phyloP scores from a whole-genome alignment of 1,140 invertebrate species.

The Tetramorium parvispinum region DNA sequence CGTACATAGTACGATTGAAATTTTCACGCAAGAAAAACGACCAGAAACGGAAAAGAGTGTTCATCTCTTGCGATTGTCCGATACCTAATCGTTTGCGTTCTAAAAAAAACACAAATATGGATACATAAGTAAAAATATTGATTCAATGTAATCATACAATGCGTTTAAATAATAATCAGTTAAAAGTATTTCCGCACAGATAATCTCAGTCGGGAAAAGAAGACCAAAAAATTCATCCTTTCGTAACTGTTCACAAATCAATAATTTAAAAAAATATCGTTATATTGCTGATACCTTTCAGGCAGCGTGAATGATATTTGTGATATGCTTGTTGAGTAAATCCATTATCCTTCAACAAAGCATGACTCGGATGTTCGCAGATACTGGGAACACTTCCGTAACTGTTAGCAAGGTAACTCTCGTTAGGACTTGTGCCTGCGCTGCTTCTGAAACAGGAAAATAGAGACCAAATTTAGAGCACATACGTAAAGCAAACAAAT shows the following conservation, averaged over 20 bases:
- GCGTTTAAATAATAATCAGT: conserved; percentile 66
- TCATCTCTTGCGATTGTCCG: conserved; percentile 98
- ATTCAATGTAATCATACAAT: background rate
- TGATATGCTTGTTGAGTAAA: conserved; percentile 99
- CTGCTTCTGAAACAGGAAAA: conserved; percentile 87
- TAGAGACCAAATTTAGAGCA: background rate
- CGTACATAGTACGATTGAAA: conserved; percentile 99
- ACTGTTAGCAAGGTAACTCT: conserved; percentile 88
- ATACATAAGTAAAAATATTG: conserved; percentile 24
- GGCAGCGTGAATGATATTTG: conserved; percentile 96
- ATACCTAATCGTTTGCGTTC: conserved; percentile 96
- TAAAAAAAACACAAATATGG: conserved; percentile 83
- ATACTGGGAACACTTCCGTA: conserved; percentile 93
- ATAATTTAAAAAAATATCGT: conserved; percentile 24
- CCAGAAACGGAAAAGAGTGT: conserved; percentile 99
- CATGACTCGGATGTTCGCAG: conserved; percentile 97
- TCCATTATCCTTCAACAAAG: conserved; percentile 97
- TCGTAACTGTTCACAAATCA: background rate
- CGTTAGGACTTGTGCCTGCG: conserved; percentile 90
- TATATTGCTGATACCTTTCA: conserved; percentile 89
- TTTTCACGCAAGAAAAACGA: conserved; percentile 99
- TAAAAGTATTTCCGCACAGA: conserved; percentile 69
- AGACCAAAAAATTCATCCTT: conserved; percentile 83
- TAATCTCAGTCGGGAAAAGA: conserved; percentile 84
- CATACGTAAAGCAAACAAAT: background rate